Evolutionary conservation across 2,888 invertebrate genomes (phyloP).

Genomic region (Drosophila neonasuta): DNA sequence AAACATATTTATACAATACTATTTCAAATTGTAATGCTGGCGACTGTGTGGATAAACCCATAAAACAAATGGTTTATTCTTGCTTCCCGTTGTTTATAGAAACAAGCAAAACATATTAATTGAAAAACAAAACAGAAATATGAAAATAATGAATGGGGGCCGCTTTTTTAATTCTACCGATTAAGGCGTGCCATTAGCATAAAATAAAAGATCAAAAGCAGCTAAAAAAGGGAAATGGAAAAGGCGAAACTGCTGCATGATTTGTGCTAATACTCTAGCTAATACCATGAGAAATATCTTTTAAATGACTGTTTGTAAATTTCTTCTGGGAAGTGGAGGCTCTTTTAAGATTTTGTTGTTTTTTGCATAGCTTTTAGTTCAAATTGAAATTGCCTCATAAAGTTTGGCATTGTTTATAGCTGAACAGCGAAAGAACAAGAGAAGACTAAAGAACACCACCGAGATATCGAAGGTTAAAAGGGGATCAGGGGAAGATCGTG

Average conservation of each 20-base stretch:
- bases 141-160: neutral
- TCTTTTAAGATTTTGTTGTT: conserved; percentile 23
- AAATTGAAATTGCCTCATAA: conserved; percentile 52
- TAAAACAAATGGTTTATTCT: too few relatives aligned
- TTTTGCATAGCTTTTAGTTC: conserved; percentile 32
- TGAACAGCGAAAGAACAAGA: neutral
- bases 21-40: too few relatives aligned
- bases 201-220: conserved; percentile 48
- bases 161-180: conserved; percentile 25
- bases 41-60: too few relatives aligned
- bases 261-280: conserved; percentile 15
- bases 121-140: neutral
- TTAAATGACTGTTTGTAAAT: conserved; percentile 6
- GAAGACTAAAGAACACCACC: neutral
- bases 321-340: conserved; percentile 34
- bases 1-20: too few relatives aligned
- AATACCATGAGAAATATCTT: conserved; percentile 13
- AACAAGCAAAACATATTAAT: conserved; percentile 19
- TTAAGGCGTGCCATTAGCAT: conserved; percentile 22
- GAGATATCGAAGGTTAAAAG: neutral
- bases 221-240: conserved; percentile 12
- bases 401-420: conserved; percentile 48
- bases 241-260: conserved; percentile 7
- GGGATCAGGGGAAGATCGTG: neutral
- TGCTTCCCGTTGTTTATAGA: too few relatives aligned